Evolutionary conservation across 2,113 vertebrate species (phyloP), one percentile per base, ranked within the genome.

Genomic region (Sturnira hondurensis): DNA sequence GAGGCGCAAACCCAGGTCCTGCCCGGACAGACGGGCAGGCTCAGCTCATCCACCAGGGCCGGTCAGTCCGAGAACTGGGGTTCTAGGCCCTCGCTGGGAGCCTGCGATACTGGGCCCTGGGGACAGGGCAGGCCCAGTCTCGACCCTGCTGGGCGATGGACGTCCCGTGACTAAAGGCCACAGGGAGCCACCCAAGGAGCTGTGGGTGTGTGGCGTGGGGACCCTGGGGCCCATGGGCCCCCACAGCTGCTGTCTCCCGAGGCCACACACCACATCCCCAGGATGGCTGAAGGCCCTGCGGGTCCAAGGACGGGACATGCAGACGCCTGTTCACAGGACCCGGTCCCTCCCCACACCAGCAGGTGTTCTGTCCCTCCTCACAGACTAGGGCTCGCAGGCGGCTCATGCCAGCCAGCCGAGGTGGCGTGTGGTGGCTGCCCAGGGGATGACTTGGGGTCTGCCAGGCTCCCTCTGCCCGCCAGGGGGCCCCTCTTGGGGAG

Each of bases 71-170:
- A 16, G 5, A 67, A 83, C 67, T 13, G 3, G 24, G 24, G 50
- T 26, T 7, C 20, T 20, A 43, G 56, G 58, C 45, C 28, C 45
- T 47, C 36, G 58, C 22, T 20, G 4, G 20, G 54, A 76, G 56
- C 68, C 41, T 0, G 0, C 4, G n/a, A 4, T 17, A 10, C 76
- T 19, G 2, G 76, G 13, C 22, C 38, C 68, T 20, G 47, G 56
- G 80, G 76, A 28, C 52, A 77, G 83, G 50, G 1, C 68, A n/a
- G 52, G 33, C 28, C 88, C 17, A n/a, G 78, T 24, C 63, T 65
- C 2, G 0, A 2, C n/a, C 4, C 7, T 41, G 0, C 31, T 11
- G 4, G 47, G 36, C 0, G 4, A 41, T 0, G 11, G 78, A 68
- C 8, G 28, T 8, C 8, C 11, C 1, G 24, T 38, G 58, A 38